Percentiles rank a stretch among this genome's conserved stretches.
Evolutionary conservation across 2,888 invertebrate species (phyloP).

Genomic region (Cheilosia vernalis): DNA sequence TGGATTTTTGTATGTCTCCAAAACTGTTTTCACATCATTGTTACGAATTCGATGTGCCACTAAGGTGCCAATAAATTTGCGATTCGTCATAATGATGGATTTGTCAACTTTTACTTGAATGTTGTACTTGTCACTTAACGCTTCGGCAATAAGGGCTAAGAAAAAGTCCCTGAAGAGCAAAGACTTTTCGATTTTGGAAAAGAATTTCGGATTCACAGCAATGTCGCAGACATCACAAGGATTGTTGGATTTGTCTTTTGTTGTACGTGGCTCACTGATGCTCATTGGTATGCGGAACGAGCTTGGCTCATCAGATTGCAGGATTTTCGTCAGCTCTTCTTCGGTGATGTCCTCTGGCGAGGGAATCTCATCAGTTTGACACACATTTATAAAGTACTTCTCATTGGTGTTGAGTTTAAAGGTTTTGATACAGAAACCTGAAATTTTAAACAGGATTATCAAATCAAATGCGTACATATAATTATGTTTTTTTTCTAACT

Average conservation of each 20-base stretch:
- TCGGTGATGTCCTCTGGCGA: conserved; percentile 88
- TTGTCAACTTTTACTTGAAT: conserved; percentile 87
- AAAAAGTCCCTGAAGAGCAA: conserved; percentile 91
- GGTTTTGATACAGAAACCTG: conserved; percentile 92
- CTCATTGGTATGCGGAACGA: conserved; percentile 94
- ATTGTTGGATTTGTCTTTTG: conserved; percentile 90
- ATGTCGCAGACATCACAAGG: conserved; percentile 92
- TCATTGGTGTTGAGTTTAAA: conserved; percentile 86
- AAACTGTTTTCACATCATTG: conserved; percentile 85
- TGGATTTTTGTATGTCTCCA: conserved; percentile 79
- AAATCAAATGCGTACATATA: too few species aligned
- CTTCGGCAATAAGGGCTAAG: conserved; percentile 91
- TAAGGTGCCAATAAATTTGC: conserved; percentile 89
- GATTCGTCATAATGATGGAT: conserved; percentile 88
- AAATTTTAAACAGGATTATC: conserved; percentile 66
- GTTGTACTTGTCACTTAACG: conserved; percentile 90
- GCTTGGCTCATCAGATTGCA: conserved; percentile 87
- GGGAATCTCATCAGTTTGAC: conserved; percentile 90
- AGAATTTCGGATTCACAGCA: conserved; percentile 91
- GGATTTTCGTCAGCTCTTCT: conserved; percentile 88
- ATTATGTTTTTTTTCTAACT: too few species aligned
- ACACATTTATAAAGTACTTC: conserved; percentile 94
- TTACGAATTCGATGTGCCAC: conserved; percentile 90
- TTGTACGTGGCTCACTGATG: conserved; percentile 91
- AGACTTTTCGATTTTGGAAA: conserved; percentile 89